These are phyloP conservation scores for Cheirogaleus medius DNA, from an alignment of 2,113 vertebrate genomes.

Conservation along the genomic window DNA sequence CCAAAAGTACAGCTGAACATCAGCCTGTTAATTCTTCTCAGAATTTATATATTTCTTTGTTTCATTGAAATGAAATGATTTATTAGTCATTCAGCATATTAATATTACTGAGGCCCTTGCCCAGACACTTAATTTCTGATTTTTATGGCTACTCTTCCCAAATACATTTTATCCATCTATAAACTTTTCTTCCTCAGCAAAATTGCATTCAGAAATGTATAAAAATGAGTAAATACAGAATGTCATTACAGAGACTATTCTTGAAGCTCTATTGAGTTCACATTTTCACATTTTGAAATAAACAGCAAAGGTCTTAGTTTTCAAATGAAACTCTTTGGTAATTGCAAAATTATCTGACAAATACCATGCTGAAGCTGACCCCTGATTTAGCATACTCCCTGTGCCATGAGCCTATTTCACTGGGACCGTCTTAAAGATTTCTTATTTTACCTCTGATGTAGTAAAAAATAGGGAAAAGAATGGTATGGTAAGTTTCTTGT, in stretches of 20 bases:
- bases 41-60: neutral
- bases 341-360: neutral
- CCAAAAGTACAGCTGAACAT: conserved; percentile 40
- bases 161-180: neutral
- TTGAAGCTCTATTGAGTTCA: neutral
- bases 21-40: neutral
- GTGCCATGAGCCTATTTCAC: neutral
- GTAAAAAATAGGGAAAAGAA: neutral
- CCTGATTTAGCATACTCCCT: neutral
- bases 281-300: neutral
- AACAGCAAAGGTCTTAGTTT: conserved; percentile 1
- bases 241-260: neutral
- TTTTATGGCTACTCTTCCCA: conserved; percentile 1
- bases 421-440: neutral
- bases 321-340: neutral
- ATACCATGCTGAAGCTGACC: neutral
- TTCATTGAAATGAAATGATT: neutral
- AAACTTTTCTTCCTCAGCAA: neutral
- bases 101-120: neutral
- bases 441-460: neutral
- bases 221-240: neutral
- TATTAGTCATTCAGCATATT: neutral
- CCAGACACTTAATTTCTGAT: neutral
- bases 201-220: neutral
- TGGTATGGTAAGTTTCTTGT: neutral